These are phyloP conservation scores for Falcaria lacertinaria DNA, from an alignment of 2,888 invertebrate species.

Conservation along the genomic window DNA sequence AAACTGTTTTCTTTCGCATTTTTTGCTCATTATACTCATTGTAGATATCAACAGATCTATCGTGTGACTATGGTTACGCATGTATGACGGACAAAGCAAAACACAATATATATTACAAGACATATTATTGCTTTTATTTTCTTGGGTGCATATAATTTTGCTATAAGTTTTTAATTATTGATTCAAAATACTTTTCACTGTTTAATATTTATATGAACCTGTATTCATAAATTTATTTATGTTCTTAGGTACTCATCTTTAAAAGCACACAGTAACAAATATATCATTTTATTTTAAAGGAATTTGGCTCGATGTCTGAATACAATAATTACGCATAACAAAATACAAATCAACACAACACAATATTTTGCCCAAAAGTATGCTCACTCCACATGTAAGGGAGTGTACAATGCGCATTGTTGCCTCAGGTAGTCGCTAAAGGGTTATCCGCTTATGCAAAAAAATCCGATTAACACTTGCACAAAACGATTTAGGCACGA, in stretches of 20 bases:
- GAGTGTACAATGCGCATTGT: conserved; percentile 48
- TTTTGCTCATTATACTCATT: conserved; percentile 68
- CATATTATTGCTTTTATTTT: no score
- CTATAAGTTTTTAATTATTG: no score
- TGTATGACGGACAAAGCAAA: no score
- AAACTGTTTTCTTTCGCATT: conserved; percentile 61
- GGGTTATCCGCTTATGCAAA: conserved; percentile 80
- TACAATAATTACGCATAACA: conserved; percentile 3
- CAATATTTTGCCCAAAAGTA: conserved; percentile 27
- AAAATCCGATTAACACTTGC: conserved; percentile 76
- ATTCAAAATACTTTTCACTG: no score
- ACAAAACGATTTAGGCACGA: conserved; percentile 42
- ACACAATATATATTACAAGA: no score
- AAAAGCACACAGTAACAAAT: no score
- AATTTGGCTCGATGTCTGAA: no score
- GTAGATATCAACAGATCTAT: conserved; percentile 42
- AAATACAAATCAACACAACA: conserved; percentile 24
- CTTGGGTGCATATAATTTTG: no score
- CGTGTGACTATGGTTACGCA: conserved; percentile 40
- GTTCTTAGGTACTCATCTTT: no score
- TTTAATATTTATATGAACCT: no score
- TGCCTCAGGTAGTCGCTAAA: conserved; percentile 65
- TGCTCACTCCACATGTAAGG: conserved; percentile 56
- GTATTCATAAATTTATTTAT: no score
- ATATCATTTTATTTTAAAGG: no score